A percentile compares a stretch with the other conserved stretches of the same genome.
Evolutionary conservation across 2,113 vertebrate species (phyloP).

Genomic region (Gobio gobio): DNA sequence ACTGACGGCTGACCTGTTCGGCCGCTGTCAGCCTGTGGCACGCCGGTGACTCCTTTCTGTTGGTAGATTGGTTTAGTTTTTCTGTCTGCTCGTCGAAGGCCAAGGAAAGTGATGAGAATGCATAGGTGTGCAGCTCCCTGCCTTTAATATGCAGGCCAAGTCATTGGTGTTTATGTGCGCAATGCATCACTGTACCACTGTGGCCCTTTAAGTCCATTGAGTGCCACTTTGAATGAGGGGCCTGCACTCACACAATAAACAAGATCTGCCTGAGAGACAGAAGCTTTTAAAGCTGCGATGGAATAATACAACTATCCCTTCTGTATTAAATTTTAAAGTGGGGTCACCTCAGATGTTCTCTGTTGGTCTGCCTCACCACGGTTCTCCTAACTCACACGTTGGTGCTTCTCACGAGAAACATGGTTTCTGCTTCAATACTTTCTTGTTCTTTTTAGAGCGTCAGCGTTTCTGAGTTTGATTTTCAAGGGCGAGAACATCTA

Average conservation of each 20-base stretch:
- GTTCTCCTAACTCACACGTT: slow-evolving; percentile 4
- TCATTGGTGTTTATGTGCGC: slow-evolving; percentile 62
- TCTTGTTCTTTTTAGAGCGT: slow-evolving; percentile 13
- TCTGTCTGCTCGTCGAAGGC: slow-evolving; percentile 32
- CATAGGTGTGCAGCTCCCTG: slow-evolving; percentile 41
- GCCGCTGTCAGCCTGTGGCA: slow-evolving; percentile 29
- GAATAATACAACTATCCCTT: slow-evolving; percentile 50
- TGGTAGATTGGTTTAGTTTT: slow-evolving; percentile 43
- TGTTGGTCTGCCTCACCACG: not conserved
- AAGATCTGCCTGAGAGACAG: slow-evolving; percentile 66
- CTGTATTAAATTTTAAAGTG: slow-evolving; percentile 57
- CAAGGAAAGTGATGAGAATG: slow-evolving; percentile 48
- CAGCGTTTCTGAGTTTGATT: slow-evolving; percentile 45
- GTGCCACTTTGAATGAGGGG: slow-evolving; percentile 70
- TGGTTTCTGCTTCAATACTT: slow-evolving; percentile 22
- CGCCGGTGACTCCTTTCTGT: not conserved
- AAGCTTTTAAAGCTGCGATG: slow-evolving; percentile 55
- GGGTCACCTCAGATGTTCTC: not conserved
- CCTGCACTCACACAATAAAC: slow-evolving; percentile 62
- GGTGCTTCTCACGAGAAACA: not conserved
- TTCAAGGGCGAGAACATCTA: slow-evolving; percentile 42
- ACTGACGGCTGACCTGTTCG: slow-evolving; percentile 34
- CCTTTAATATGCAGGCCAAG: slow-evolving; percentile 62
- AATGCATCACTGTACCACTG: slow-evolving; percentile 64
- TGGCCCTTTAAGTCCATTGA: slow-evolving; percentile 68